A percentile compares a stretch with the other conserved stretches of the same genome.
Conservation (phyloP, 2,888 invertebrate genomes). For the Junonia oenone region DNA sequence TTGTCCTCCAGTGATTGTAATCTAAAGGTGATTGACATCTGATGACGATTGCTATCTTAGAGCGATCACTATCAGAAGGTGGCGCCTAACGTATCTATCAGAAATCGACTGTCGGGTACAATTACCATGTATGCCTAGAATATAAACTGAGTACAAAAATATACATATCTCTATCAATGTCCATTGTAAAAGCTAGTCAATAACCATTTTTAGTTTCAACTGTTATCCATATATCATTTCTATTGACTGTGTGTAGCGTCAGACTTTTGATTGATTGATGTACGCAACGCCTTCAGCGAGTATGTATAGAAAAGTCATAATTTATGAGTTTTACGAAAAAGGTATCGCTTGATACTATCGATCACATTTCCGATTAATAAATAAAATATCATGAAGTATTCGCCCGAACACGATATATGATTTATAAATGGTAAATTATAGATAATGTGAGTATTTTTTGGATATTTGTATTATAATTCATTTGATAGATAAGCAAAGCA, state of each 20-base stretch:
- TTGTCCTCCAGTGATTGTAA: not conserved
- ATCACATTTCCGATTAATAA: conserved; percentile 2
- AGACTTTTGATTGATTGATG: conserved; percentile 35
- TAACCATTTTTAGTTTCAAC: not conserved
- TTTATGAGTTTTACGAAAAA: conserved; percentile 27
- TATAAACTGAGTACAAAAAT: too few species aligned
- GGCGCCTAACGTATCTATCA: too few species aligned
- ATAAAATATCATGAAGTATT: conserved; percentile 1
- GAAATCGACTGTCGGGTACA: too few species aligned
- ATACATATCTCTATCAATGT: not conserved
- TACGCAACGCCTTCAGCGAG: conserved; percentile 25
- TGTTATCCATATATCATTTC: not conserved
- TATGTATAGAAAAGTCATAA: conserved; percentile 28
- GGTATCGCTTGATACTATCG: conserved; percentile 1
- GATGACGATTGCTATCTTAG: too few species aligned
- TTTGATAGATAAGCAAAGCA: not conserved
- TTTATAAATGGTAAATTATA: not conserved
- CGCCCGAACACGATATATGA: not conserved
- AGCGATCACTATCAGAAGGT: too few species aligned
- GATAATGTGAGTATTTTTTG: too few species aligned
- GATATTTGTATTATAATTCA: too few species aligned
- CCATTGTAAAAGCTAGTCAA: not conserved
- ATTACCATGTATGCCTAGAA: too few species aligned
- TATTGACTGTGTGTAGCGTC: conserved; percentile 15
- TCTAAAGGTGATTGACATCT: not conserved